Percentiles rank a stretch among this genome's conserved stretches.
phyloP scores from a whole-genome alignment of 2,888 invertebrate genomes.

The Subacronicta megacephala region DNA sequence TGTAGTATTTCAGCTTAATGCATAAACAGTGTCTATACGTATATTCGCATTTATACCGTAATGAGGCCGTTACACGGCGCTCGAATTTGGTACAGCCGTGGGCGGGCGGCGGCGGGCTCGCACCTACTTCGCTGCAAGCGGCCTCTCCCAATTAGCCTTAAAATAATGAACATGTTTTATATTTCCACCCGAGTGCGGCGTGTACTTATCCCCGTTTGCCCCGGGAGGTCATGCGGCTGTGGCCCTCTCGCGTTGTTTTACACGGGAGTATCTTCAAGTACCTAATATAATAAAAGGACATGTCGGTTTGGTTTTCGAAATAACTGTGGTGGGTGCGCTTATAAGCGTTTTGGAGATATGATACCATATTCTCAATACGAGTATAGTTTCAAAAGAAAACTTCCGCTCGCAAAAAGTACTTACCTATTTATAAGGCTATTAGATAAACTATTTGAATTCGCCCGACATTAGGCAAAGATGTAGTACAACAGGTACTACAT shows the following conservation, averaged over 20 bases:
- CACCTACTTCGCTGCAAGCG: slow-evolving; percentile 86
- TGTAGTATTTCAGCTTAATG: slow-evolving; percentile 83
- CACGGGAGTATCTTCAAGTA: slow-evolving; percentile 77
- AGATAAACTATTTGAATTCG: too few relatives aligned
- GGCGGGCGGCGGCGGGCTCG: slow-evolving; percentile 80
- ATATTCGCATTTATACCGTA: slow-evolving; percentile 76
- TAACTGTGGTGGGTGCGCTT: slow-evolving; percentile 57
- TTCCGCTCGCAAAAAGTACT: too few relatives aligned
- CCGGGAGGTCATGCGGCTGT: slow-evolving; percentile 85
- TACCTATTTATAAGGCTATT: too few relatives aligned
- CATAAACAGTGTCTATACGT: slow-evolving; percentile 85
- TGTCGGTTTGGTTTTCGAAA: slow-evolving; percentile 67
- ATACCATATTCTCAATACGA: too few relatives aligned
- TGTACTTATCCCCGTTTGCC: slow-evolving; percentile 86
- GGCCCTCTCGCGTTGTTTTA: slow-evolving; percentile 74
- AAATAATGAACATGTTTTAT: slow-evolving; percentile 90
- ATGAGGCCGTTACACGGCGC: slow-evolving; percentile 80
- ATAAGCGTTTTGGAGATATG: slow-evolving; percentile 66
- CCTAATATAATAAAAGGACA: slow-evolving; percentile 75
- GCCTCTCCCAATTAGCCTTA: slow-evolving; percentile 89
- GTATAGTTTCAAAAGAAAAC: too few relatives aligned
- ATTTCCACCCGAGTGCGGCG: slow-evolving; percentile 86
- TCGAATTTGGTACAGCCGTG: slow-evolving; percentile 84
- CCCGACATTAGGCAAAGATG: too few relatives aligned
- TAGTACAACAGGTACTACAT: too few relatives aligned